Evolutionary conservation across 2,113 vertebrate species (phyloP).

Genomic region (Heloderma charlesbogerti): DNA sequence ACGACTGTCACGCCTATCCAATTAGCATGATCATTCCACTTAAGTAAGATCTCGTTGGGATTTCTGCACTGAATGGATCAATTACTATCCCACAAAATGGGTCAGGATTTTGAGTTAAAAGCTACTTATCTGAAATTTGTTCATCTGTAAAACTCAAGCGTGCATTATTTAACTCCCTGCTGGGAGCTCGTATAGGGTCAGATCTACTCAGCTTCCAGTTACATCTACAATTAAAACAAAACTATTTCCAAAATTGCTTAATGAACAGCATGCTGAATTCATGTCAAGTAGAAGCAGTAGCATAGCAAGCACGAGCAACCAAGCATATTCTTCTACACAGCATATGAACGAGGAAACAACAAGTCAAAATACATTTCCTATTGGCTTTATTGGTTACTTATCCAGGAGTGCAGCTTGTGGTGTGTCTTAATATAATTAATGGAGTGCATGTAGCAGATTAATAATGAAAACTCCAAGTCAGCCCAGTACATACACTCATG

Average conservation of each 20-base stretch:
- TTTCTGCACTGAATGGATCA: conserved; percentile 24
- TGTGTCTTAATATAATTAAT: not conserved
- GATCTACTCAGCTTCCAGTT: conserved; percentile 8
- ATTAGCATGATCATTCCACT: conserved; percentile 18
- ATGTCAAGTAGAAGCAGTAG: not conserved
- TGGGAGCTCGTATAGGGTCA: not conserved
- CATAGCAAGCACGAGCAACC: not conserved
- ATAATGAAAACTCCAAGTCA: not conserved
- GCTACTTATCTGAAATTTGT: conserved; percentile 26
- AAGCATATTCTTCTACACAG: conserved; percentile 6
- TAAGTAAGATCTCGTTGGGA: conserved; percentile 25
- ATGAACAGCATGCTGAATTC: conserved; percentile 9
- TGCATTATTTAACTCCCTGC: conserved; percentile 35
- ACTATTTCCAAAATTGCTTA: not conserved
- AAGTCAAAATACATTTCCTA: not conserved
- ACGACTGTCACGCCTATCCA: not conserved
- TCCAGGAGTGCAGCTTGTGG: not conserved
- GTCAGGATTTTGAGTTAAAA: conserved; percentile 18
- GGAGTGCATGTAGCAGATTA: not conserved
- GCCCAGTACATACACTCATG: not conserved
- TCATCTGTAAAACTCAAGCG: conserved; percentile 29
- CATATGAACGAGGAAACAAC: not conserved
- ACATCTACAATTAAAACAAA: conserved; percentile 30
- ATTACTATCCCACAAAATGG: conserved; percentile 31
- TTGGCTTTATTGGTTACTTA: not conserved